Percentiles rank a stretch among this genome's conserved stretches.
These are phyloP conservation scores for Silurus meridionalis DNA, from an alignment of 2,113 vertebrate species.

Conservation along the genomic window DNA sequence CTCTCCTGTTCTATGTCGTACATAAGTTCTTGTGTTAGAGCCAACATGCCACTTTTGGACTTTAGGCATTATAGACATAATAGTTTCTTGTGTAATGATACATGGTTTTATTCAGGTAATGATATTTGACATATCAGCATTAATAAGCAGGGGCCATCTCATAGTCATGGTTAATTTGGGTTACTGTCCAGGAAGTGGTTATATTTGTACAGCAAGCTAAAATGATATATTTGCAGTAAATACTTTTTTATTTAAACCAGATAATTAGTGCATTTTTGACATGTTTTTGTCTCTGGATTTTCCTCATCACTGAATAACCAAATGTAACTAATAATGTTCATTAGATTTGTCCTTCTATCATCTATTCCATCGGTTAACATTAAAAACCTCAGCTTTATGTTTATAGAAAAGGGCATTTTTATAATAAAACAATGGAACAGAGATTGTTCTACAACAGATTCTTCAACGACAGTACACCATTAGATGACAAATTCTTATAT, in stretches of 20 bases:
- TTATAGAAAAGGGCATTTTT: background rate
- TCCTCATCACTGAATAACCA: too few species aligned
- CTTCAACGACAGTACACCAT: background rate
- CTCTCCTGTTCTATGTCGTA: too few species aligned
- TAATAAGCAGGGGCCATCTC: background rate
- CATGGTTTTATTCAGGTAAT: background rate
- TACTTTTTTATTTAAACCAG: background rate
- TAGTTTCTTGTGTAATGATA: background rate
- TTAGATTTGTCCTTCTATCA: background rate
- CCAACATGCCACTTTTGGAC: too few species aligned
- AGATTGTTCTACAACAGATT: background rate
- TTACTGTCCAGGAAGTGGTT: background rate
- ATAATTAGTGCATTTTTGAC: too few species aligned
- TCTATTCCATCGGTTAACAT: background rate
- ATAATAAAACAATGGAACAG: background rate
- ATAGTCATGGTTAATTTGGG: background rate
- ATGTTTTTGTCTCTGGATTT: too few species aligned
- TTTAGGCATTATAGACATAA: background rate
- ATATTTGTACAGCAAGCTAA: background rate
- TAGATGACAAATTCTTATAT: background rate
- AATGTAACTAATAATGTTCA: too few species aligned
- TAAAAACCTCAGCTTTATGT: background rate
- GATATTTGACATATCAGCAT: background rate
- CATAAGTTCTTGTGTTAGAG: too few species aligned
- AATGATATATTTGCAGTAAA: background rate